phyloP scores from a whole-genome alignment of 2,797 vertebrate genomes.

The Percopsis omiscomaycus region DNA sequence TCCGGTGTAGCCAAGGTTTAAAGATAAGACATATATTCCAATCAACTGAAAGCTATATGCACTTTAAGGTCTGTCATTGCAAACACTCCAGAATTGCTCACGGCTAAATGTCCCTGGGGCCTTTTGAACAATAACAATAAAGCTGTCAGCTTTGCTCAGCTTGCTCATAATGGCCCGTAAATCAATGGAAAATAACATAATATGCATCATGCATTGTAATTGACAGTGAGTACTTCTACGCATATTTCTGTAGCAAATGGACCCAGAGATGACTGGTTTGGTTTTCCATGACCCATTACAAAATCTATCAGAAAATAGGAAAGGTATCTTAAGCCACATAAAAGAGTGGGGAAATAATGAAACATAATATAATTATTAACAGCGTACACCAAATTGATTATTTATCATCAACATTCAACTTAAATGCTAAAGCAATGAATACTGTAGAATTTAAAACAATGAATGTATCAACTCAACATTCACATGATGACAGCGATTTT shows the following conservation, averaged over 20 bases:
- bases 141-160: background rate
- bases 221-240: background rate
- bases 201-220: background rate
- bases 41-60: background rate
- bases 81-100: background rate
- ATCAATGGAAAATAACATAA: background rate
- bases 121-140: constrained; percentile 2
- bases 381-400: too few species aligned
- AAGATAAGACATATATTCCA: background rate
- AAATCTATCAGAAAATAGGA: too few species aligned
- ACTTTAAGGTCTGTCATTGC: background rate
- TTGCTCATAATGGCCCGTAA: background rate
- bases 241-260: background rate
- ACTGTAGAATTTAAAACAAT: background rate
- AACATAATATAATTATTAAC: too few species aligned
- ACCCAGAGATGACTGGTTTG: background rate
- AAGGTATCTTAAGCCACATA: too few species aligned
- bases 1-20: too few species aligned
- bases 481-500: background rate
- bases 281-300: background rate
- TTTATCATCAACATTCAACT: too few species aligned
- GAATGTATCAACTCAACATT: background rate
- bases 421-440: too few species aligned
- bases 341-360: too few species aligned
- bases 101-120: background rate